These are phyloP conservation scores for Vesta saturnalis DNA, from an alignment of 2,888 invertebrate species.

Conservation along the genomic window DNA sequence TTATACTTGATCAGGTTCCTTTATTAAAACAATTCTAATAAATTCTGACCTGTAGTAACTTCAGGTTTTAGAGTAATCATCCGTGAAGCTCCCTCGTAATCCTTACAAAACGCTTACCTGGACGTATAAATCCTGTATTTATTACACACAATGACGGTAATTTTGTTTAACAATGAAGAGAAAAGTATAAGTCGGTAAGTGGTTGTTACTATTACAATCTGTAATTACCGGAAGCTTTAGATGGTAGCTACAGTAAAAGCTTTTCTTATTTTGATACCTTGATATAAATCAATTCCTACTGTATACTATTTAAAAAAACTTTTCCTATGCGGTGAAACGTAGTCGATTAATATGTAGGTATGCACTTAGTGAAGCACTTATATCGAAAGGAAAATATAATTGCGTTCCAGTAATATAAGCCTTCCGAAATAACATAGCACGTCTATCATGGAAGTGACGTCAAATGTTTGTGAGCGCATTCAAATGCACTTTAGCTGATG, in stretches of 20 bases:
- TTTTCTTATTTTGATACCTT: neutral
- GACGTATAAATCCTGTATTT: constrained; percentile 18
- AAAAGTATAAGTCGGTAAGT: constrained; percentile 10
- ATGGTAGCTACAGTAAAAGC: neutral
- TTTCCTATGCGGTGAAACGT: neutral
- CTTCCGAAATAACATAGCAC: constrained; percentile 42
- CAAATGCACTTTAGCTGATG: constrained; percentile 46
- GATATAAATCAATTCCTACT: neutral
- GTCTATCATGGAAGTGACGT: constrained; percentile 39
- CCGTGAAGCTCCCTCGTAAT: constrained; percentile 39
- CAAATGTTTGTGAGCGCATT: constrained; percentile 43
- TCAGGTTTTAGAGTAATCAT: constrained; percentile 38
- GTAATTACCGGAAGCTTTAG: constrained; percentile 14
- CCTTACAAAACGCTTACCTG: constrained; percentile 40
- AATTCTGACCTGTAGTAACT: constrained; percentile 36
- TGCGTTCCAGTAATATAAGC: constrained; percentile 43
- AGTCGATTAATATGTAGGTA: neutral
- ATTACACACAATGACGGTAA: constrained; percentile 8
- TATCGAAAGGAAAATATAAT: neutral
- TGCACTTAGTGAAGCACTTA: neutral
- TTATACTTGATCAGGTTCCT: constrained; percentile 25
- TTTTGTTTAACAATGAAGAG: constrained; percentile 14
- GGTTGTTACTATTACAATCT: constrained; percentile 7
- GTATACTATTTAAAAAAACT: neutral
- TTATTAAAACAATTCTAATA: constrained; percentile 46